Evolutionary conservation across 2,888 invertebrate genomes (phyloP).

Genomic region (Sarcophaga caerulescens): DNA sequence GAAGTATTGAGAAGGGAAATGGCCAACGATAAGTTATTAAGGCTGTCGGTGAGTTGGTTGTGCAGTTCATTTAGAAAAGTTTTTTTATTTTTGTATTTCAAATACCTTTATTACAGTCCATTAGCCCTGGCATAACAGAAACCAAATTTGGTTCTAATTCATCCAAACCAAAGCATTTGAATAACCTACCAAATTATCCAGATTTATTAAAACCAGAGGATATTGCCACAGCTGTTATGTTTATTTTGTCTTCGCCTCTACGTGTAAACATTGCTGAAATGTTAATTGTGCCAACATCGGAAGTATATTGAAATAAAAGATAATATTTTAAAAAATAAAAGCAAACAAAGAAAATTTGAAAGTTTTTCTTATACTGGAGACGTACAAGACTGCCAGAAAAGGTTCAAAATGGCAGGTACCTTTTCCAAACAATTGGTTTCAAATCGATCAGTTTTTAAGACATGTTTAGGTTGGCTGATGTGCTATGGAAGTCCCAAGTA

Average conservation of each 20-base stretch:
- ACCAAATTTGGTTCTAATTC: slow-evolving; percentile 71
- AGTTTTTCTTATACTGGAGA: too few relatives aligned
- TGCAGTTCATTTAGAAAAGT: neutral
- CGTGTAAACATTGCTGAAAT: slow-evolving; percentile 75
- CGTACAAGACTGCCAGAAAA: too few relatives aligned
- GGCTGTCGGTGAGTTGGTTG: slow-evolving; percentile 73
- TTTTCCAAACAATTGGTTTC: too few relatives aligned
- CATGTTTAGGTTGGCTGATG: too few relatives aligned
- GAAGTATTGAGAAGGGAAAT: slow-evolving; percentile 75
- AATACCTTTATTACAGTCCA: slow-evolving; percentile 68
- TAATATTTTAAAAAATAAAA: neutral
- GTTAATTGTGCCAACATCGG: slow-evolving; percentile 73
- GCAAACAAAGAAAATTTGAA: neutral
- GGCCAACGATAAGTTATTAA: slow-evolving; percentile 72
- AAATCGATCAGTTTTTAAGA: too few relatives aligned
- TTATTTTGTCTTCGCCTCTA: slow-evolving; percentile 72
- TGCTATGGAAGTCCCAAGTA: too few relatives aligned
- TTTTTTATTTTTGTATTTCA: slow-evolving; percentile 7
- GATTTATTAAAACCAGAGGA: slow-evolving; percentile 72
- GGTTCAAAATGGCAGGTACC: too few relatives aligned
- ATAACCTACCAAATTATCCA: slow-evolving; percentile 66
- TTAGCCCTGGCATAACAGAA: slow-evolving; percentile 75
- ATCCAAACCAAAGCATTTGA: slow-evolving; percentile 62
- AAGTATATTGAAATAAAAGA: slow-evolving; percentile 70
- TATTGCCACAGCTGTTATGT: slow-evolving; percentile 73